Percentiles rank a stretch among this genome's conserved stretches.
These are phyloP conservation scores for Falco concolor DNA, from an alignment of 2,797 vertebrate species.

Conservation along the genomic window DNA sequence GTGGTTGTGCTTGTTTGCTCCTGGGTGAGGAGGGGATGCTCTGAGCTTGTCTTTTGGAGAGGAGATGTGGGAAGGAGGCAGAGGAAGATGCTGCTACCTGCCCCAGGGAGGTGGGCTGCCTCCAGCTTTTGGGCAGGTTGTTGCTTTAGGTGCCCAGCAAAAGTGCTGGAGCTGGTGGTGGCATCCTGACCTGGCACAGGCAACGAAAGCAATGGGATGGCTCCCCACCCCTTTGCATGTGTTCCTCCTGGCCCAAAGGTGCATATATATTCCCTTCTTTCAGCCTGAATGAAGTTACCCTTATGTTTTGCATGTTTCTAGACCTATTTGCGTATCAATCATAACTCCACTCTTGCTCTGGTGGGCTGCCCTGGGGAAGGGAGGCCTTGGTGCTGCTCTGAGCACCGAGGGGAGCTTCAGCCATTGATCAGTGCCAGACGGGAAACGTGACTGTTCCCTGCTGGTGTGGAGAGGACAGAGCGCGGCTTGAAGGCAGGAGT, in stretches of 20 bases:
- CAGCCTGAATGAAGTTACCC: neutral
- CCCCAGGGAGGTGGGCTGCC: neutral
- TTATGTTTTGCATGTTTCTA: fast-evolving
- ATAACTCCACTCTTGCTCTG: neutral
- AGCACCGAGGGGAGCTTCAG: neutral
- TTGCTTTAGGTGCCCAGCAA: neutral
- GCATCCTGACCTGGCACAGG: neutral
- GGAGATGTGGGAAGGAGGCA: neutral
- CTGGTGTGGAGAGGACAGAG: neutral
- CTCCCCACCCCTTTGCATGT: fast-evolving
- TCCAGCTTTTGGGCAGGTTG: neutral
- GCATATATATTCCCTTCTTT: fast-evolving
- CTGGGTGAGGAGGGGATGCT: neutral
- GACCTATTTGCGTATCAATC: fast-evolving
- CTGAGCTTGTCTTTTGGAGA: neutral
- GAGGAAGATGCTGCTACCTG: neutral
- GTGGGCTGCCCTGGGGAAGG: neutral
- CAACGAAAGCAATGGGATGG: fast-evolving
- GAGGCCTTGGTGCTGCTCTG: neutral
- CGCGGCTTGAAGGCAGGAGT: neutral
- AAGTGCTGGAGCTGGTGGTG: fast-evolving
- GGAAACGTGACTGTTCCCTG: neutral
- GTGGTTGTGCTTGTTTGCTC: neutral
- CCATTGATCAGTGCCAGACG: neutral
- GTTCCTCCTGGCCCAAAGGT: neutral